These are phyloP conservation scores for Poeciliopsis infans DNA, from an alignment of 2,797 vertebrate species.

Conservation along the genomic window DNA sequence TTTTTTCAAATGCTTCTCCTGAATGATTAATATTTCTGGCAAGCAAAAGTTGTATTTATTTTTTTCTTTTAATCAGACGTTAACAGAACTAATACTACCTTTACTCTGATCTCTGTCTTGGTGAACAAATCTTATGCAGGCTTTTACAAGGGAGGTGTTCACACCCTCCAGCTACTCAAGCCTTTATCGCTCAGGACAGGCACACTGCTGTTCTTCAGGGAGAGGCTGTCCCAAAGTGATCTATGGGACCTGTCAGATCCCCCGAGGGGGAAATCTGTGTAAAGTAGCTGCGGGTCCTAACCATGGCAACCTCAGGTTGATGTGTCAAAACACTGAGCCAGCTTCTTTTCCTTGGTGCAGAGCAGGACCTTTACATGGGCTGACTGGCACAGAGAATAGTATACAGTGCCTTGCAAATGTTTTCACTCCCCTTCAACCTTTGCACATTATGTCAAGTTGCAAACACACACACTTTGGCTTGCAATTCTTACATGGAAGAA, in stretches of 20 bases:
- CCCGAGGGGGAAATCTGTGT: conserved; percentile 51
- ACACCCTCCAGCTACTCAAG: conserved; percentile 32
- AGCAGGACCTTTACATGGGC: conserved; percentile 17
- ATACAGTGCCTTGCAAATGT: background rate
- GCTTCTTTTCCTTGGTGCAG: conserved; percentile 26
- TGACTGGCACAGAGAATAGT: conserved; percentile 17
- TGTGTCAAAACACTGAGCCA: conserved; percentile 66
- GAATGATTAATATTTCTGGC: conserved; percentile 1
- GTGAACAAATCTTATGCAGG: conserved; percentile 35
- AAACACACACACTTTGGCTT: background rate
- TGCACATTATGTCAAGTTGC: background rate
- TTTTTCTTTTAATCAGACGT: background rate
- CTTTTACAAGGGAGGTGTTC: conserved; percentile 29
- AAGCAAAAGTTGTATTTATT: background rate
- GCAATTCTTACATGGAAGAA: background rate
- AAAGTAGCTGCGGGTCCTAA: conserved; percentile 60
- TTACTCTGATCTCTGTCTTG: conserved; percentile 20
- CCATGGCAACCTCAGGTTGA: conserved; percentile 62
- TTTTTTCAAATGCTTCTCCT: background rate
- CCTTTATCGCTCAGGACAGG: conserved; percentile 68
- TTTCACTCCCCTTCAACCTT: background rate
- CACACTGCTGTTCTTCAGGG: conserved; percentile 43
- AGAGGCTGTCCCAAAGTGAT: conserved; percentile 63
- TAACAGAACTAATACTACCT: conserved; percentile 29
- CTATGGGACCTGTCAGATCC: conserved; percentile 69